Base-by-base conservation (phyloP, 2,888 invertebrate species). In the Drosophila vallismaia region DNA sequence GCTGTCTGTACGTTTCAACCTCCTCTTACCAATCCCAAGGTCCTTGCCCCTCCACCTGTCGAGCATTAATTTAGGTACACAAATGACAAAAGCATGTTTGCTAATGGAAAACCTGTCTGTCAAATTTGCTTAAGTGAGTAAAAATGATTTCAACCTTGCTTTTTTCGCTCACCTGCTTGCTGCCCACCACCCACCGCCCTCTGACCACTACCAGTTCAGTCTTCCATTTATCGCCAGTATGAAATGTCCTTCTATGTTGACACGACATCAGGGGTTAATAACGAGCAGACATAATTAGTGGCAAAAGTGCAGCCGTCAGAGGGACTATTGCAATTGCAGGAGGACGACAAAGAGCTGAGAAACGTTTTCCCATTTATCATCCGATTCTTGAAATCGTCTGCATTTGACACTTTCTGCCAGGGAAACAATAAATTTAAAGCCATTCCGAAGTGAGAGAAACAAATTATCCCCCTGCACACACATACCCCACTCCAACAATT, bases 81-180 rank as follows among this genome's bases (percentile, higher is more conserved):
- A 86, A 82, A 82, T 82, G 81, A 86, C 81, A 86, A 82, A 82
- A 82, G 84, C 81, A 80, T 86, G 81, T 86, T 84, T 54, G 78
- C 81, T 74, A 79, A 75, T 75, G 86, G 80, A 83, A 79, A 75
- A 68, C 58, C 70, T 81, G 83, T 83, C 81, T 71, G 77, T 86
- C 81, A 86, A 86, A 83, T 72, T 58, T 69, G 55, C 64, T 57
- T 60, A 79, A 79, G 74, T 75, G 81, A 72, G 77, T 75, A 67
- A 66, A 82, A 83, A 63, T 77, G 80, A 86, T 83, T 83, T 80
- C 63, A 73, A 77, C 74, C 71, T 76, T 67, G 52, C 29, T 24
- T 71, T 40, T 60, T 55, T 29, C 14, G 12, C n/a, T n/a, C 38
- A 8, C 9, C 24, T n/a, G 14, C 24, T 14, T n/a, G 10, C n/a